A percentile compares a stretch with the other conserved stretches of the same genome.
Conservation (phyloP, 2,888 invertebrate genomes). For the Meghimatium bilineatum region DNA sequence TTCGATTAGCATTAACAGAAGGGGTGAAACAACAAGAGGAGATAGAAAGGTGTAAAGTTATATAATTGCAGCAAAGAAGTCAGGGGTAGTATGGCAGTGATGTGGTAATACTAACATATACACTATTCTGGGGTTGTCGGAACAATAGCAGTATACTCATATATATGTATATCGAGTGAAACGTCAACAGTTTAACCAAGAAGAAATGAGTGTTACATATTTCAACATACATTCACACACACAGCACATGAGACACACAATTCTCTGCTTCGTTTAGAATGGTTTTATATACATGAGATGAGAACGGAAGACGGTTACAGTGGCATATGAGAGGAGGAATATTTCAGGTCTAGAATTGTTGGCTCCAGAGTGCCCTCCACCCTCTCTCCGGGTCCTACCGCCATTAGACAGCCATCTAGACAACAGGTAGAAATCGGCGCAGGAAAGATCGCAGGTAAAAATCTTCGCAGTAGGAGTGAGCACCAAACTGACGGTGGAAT, state of each 20-base stretch:
- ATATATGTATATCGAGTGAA: too few species aligned
- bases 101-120: background rate
- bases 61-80: background rate
- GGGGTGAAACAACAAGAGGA: background rate
- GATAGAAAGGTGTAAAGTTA: background rate
- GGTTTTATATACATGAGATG: background rate
- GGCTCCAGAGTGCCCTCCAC: constrained; percentile 24
- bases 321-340: background rate
- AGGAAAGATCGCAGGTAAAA: constrained; percentile 24
- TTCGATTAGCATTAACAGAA: background rate
- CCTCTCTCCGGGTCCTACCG: background rate
- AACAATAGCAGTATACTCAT: too few species aligned
- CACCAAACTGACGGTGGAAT: constrained; percentile 8
- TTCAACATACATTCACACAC: background rate
- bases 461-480: background rate
- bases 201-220: too few species aligned
- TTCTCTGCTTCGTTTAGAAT: background rate
- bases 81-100: background rate
- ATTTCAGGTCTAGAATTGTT: constrained; percentile 17
- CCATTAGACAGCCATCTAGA: constrained; percentile 14
- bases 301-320: background rate
- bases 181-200: too few species aligned
- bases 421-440: constrained; percentile 35
- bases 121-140: too few species aligned
- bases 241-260: background rate